Conservation (phyloP, 2,888 invertebrate species). For the Hemaris fuciformis region DNA sequence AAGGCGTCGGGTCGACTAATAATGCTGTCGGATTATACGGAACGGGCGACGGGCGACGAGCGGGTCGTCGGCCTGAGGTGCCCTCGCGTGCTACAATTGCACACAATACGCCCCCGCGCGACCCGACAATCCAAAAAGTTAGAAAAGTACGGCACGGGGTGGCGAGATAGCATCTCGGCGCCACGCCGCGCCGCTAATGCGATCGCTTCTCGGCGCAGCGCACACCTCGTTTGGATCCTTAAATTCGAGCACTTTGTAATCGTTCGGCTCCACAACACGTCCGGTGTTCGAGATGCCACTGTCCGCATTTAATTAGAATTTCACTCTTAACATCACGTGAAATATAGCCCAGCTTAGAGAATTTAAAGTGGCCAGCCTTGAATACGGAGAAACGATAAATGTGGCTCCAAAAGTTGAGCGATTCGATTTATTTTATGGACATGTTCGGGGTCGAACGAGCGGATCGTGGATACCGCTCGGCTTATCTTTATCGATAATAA, state of each 20-base stretch:
- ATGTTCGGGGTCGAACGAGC: slow-evolving; percentile 41
- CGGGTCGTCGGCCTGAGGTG: slow-evolving; percentile 74
- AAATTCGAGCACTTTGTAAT: slow-evolving; percentile 58
- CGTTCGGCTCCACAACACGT: slow-evolving; percentile 46
- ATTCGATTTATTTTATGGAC: slow-evolving; percentile 65
- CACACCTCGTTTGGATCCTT: slow-evolving; percentile 46
- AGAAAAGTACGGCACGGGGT: slow-evolving; percentile 69
- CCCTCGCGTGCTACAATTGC: slow-evolving; percentile 77
- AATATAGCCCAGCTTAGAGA: slow-evolving; percentile 66
- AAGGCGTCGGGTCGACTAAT: slow-evolving; percentile 72
- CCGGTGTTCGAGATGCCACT: slow-evolving; percentile 56
- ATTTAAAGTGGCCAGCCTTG: slow-evolving; percentile 54
- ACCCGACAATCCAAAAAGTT: slow-evolving; percentile 74
- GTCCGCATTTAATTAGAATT: slow-evolving; percentile 68
- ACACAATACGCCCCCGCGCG: slow-evolving; percentile 73
- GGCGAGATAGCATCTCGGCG: slow-evolving; percentile 66
- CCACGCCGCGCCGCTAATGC: slow-evolving; percentile 36
- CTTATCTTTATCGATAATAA: slow-evolving; percentile 57
- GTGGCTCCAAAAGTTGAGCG: slow-evolving; percentile 51
- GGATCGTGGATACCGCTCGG: slow-evolving; percentile 43
- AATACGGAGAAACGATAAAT: slow-evolving; percentile 71
- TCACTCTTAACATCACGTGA: slow-evolving; percentile 65
- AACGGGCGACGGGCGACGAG: slow-evolving; percentile 49
- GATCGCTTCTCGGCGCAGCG: slow-evolving; percentile 32
- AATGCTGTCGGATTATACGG: slow-evolving; percentile 75